Evolutionary conservation across 2,888 invertebrate genomes (phyloP).

Genomic region (Hanleya hanleyi): DNA sequence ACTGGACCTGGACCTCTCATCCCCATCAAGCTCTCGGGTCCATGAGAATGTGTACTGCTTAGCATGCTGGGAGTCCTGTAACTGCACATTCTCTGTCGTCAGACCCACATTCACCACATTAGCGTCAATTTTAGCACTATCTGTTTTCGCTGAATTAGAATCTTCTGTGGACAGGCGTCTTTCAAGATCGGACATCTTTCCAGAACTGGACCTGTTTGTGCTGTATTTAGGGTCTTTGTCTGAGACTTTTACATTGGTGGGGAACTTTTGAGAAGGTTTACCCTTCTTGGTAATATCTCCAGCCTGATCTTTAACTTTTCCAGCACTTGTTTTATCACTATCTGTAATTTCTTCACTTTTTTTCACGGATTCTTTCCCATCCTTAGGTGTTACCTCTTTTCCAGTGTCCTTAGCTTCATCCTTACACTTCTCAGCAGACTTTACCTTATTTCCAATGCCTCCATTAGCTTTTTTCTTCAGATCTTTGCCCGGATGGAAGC

Average conservation of each 20-base stretch:
- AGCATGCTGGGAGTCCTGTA: not conserved
- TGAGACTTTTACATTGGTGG: not conserved
- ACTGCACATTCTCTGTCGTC: constrained; percentile 15
- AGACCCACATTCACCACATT: not conserved
- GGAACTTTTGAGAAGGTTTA: not conserved
- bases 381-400: not conserved
- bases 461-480: not conserved
- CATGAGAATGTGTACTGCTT: constrained; percentile 68
- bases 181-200: not conserved
- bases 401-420: not conserved
- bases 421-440: not conserved
- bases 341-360: not conserved
- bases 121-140: not conserved
- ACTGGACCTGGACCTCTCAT: constrained; percentile 55
- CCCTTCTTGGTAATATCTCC: not conserved
- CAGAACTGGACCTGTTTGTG: not conserved
- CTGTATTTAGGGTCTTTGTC: not conserved
- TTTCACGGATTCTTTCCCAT: not conserved
- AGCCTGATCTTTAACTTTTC: not conserved
- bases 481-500: not conserved
- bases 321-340: not conserved
- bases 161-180: not conserved
- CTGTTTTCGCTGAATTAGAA: not conserved
- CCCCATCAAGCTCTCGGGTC: constrained; percentile 52
- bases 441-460: not conserved